These are phyloP conservation scores for Drosophila austrosaltans DNA, from an alignment of 2,888 invertebrate species.

Conservation along the genomic window DNA sequence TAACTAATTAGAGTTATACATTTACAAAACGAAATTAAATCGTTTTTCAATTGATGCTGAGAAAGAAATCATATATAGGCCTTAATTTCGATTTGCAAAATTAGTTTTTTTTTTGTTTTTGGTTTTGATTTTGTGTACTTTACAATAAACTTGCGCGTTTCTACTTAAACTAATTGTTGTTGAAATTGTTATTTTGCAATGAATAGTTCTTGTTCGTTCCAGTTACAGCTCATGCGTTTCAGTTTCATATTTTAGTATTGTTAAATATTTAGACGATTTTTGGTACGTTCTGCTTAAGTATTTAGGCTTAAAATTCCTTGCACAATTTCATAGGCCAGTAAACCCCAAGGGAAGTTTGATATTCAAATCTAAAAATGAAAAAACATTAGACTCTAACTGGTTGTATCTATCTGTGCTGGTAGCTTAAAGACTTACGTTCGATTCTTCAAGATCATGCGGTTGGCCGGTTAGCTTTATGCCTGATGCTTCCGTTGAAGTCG, in stretches of 20 bases:
- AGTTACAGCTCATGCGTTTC: slow-evolving; percentile 52
- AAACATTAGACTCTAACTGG: background rate
- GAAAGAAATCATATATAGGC: slow-evolving; percentile 44
- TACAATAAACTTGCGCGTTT: slow-evolving; percentile 62
- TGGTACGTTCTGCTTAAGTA: slow-evolving; percentile 62
- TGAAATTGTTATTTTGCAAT: slow-evolving; percentile 29
- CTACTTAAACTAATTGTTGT: slow-evolving; percentile 44
- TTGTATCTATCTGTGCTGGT: background rate
- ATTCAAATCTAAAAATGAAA: slow-evolving; percentile 77
- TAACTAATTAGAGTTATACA: slow-evolving; percentile 52
- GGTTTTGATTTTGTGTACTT: slow-evolving; percentile 23
- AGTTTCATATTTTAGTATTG: slow-evolving; percentile 32
- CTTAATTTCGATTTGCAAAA: slow-evolving; percentile 45
- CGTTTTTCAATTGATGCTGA: slow-evolving; percentile 31
- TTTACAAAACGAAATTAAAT: slow-evolving; percentile 31
- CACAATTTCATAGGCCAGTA: slow-evolving; percentile 74
- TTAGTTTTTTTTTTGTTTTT: slow-evolving; percentile 57
- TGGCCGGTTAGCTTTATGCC: slow-evolving; percentile 71
- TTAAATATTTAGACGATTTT: slow-evolving; percentile 42
- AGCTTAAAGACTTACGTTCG: slow-evolving; percentile 69
- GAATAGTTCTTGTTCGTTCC: slow-evolving; percentile 60
- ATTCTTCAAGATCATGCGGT: slow-evolving; percentile 80
- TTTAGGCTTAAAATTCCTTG: slow-evolving; percentile 75
- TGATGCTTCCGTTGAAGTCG: slow-evolving; percentile 57
- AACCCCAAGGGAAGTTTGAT: slow-evolving; percentile 70